Evolutionary conservation across 2,797 vertebrate species (phyloP).

Genomic region (Karalla daura): DNA sequence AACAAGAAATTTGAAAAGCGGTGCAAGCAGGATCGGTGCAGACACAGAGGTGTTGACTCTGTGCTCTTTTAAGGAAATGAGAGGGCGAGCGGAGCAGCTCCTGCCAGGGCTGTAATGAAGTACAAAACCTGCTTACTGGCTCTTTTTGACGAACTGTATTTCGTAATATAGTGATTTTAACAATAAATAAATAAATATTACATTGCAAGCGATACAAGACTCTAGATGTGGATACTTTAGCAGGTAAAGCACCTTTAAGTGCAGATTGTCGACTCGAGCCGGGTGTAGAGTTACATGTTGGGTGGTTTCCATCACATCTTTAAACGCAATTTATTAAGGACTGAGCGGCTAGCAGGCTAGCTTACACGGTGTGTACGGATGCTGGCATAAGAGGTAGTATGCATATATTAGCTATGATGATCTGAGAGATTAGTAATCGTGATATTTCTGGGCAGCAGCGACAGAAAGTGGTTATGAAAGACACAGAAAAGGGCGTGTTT

Average conservation of each 20-base stretch:
- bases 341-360: neutral
- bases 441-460: neutral
- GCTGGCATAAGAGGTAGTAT: neutral
- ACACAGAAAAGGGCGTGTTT: slow-evolving; percentile 74
- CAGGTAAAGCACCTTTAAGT: no score
- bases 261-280: neutral
- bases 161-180: neutral
- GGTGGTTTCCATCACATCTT: slow-evolving; percentile 3
- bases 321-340: neutral
- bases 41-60: neutral
- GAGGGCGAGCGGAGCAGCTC: neutral
- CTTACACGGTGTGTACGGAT: neutral
- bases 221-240: neutral
- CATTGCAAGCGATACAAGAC: neutral
- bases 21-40: neutral
- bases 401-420: no score
- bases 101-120: neutral
- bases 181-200: neutral
- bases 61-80: slow-evolving; percentile 40
- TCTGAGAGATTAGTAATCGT: neutral
- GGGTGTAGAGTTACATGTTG: neutral
- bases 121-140: neutral
- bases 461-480: slow-evolving; percentile 1
- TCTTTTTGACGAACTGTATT: neutral
- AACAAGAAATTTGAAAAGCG: neutral